Evolutionary conservation across 2,797 vertebrate genomes (phyloP).

Genomic region (Syndactyla subalaris): DNA sequence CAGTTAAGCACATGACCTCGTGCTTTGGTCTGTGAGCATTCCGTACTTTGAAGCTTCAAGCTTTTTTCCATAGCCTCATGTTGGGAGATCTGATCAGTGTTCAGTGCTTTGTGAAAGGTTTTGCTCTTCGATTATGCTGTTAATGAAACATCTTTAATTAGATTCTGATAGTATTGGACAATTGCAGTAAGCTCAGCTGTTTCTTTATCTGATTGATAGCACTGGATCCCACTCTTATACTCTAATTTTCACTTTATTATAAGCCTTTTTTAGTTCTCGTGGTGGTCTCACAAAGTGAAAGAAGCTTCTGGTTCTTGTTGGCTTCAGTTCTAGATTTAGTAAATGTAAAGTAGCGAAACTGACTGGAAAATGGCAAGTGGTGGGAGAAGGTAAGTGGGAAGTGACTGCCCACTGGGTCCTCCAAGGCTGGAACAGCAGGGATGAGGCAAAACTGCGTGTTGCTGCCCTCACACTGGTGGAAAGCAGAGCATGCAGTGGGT

Average conservation of each 20-base stretch:
- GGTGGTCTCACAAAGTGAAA: neutral
- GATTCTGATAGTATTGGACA: neutral
- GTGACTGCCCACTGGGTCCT: neutral
- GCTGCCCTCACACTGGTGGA: neutral
- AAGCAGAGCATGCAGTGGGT: rapidly evolving
- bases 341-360: neutral
- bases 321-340: neutral
- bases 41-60: neutral
- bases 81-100: neutral
- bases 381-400: neutral
- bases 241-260: neutral
- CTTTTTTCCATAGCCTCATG: neutral
- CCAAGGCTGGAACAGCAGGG: rapidly evolving
- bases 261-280: neutral
- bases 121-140: neutral
- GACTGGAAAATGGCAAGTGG: neutral
- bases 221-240: neutral
- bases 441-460: neutral
- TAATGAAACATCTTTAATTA: neutral
- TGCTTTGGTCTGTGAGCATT: neutral
- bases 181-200: neutral
- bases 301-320: neutral
- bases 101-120: neutral
- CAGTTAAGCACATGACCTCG: rapidly evolving
- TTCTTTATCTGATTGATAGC: neutral